These are phyloP conservation scores for Aproaerema taeniolella DNA, from an alignment of 2,888 invertebrate species.

Conservation along the genomic window DNA sequence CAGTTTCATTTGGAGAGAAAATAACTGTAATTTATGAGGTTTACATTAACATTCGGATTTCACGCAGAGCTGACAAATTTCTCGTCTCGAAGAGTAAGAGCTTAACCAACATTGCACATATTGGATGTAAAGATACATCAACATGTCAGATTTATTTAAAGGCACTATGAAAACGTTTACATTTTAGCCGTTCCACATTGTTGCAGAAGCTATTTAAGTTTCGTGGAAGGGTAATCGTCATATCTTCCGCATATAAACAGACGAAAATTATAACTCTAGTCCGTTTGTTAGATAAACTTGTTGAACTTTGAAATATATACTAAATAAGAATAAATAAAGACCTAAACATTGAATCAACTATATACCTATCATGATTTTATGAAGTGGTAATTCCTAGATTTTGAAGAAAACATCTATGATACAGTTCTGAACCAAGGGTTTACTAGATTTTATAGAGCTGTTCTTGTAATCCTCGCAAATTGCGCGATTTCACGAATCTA, in stretches of 20 bases:
- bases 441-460: too few species aligned
- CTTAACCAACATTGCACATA: slow-evolving; percentile 22
- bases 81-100: slow-evolving; percentile 21
- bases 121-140: slow-evolving; percentile 26
- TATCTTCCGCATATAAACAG: not conserved
- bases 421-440: too few species aligned
- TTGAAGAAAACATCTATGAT: too few species aligned
- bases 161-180: not conserved
- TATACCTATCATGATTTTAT: too few species aligned
- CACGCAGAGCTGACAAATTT: slow-evolving; percentile 45
- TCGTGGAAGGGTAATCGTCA: not conserved
- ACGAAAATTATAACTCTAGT: too few species aligned
- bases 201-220: slow-evolving; percentile 3
- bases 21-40: slow-evolving; percentile 51
- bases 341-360: too few species aligned
- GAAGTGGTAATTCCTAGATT: too few species aligned
- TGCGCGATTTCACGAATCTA: too few species aligned
- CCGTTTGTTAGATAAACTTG: too few species aligned
- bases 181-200: slow-evolving; percentile 3
- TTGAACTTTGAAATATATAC: too few species aligned
- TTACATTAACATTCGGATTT: slow-evolving; percentile 35
- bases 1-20: slow-evolving; percentile 36
- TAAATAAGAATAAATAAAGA: too few species aligned
- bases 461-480: too few species aligned
- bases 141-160: slow-evolving; percentile 8